Evolutionary conservation across 2,888 invertebrate genomes (phyloP).

Genomic region (Phasia obesa): DNA sequence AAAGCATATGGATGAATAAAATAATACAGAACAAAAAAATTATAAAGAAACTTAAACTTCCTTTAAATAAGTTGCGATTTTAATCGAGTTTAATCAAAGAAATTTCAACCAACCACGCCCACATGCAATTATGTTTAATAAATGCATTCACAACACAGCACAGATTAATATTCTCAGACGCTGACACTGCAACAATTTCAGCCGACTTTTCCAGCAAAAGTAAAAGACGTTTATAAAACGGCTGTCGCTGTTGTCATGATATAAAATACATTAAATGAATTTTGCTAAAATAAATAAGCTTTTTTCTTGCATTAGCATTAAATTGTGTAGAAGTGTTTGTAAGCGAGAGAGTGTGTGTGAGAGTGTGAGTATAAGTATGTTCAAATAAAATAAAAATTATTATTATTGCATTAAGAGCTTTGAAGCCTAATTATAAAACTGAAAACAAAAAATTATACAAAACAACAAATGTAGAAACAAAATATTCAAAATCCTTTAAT

Average conservation of each 20-base stretch:
- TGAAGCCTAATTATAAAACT: slow-evolving; percentile 67
- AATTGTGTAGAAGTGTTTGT: slow-evolving; percentile 11
- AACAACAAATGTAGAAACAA: not conserved
- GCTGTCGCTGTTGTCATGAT: slow-evolving; percentile 43
- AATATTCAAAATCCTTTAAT: slow-evolving; percentile 3
- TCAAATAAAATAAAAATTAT: slow-evolving; percentile 56
- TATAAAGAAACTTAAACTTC: slow-evolving; percentile 53
- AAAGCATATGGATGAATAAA: slow-evolving; percentile 62
- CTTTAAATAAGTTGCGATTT: slow-evolving; percentile 71
- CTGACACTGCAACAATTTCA: slow-evolving; percentile 32
- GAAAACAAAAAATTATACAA: slow-evolving; percentile 11
- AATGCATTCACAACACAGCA: slow-evolving; percentile 66
- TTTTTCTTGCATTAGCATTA: slow-evolving; percentile 51
- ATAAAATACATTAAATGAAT: slow-evolving; percentile 66
- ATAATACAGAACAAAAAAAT: slow-evolving; percentile 42
- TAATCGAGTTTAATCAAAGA: slow-evolving; percentile 74
- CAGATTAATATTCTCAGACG: slow-evolving; percentile 52
- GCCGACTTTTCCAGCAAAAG: slow-evolving; percentile 8
- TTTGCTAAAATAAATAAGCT: slow-evolving; percentile 68
- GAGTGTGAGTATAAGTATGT: not conserved
- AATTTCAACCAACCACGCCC: slow-evolving; percentile 72
- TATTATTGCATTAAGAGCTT: slow-evolving; percentile 71
- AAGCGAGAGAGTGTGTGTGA: not conserved
- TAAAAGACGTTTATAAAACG: slow-evolving; percentile 14
- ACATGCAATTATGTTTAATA: slow-evolving; percentile 72